phyloP scores from a whole-genome alignment of 2,113 vertebrate species.

The Microcebus lehilahytsara region DNA sequence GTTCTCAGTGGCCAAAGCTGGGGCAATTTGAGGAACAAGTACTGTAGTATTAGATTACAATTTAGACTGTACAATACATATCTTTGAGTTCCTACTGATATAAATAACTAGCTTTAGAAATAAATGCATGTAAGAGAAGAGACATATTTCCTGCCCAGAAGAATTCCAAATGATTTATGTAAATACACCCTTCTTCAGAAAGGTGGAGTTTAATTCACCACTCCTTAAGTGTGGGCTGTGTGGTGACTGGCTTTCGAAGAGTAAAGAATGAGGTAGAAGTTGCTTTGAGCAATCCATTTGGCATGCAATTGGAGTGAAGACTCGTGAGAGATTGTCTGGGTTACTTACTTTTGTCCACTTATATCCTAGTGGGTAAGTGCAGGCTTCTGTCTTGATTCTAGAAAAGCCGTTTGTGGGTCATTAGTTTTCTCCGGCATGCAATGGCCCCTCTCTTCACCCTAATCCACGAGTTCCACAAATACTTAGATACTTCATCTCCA shows the following conservation, averaged over 20 bases:
- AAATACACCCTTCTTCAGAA: neutral
- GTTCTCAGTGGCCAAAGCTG: neutral
- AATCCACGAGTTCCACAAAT: neutral
- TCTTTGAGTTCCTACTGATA: neutral
- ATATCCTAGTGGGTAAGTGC: neutral
- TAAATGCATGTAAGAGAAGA: neutral
- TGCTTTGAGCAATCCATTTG: neutral
- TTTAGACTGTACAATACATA: neutral
- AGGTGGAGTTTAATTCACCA: neutral
- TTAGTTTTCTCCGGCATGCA: neutral
- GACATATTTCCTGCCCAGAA: neutral
- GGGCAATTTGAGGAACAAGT: neutral
- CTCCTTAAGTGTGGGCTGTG: neutral
- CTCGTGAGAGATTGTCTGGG: neutral
- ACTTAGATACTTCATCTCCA: neutral
- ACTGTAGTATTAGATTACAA: neutral
- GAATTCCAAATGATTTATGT: neutral
- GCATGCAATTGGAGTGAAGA: neutral
- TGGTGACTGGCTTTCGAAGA: neutral
- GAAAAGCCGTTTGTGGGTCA: neutral
- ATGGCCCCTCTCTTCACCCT: neutral
- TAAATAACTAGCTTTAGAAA: neutral
- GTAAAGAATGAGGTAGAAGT: neutral
- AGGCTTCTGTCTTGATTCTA: neutral
- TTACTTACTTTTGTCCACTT: neutral